Conservation (phyloP, 53 echinoderm and acorn worm genomes). For the Patiria pectinifera region DNA sequence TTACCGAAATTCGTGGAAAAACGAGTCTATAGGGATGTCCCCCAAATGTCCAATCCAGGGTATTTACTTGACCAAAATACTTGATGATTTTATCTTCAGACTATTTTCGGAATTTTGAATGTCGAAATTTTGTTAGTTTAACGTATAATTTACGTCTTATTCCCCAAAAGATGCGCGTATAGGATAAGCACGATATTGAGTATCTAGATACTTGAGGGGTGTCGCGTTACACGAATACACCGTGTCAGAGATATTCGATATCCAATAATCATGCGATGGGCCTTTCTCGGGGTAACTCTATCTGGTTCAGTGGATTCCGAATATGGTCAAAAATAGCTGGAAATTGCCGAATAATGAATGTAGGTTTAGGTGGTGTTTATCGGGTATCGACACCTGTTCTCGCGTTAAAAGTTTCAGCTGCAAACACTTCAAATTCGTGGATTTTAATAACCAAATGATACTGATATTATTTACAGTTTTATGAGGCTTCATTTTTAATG, state of each 20-base stretch:
- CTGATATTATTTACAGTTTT: background rate
- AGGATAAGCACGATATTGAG: background rate
- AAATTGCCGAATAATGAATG: background rate
- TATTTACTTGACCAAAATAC: too few relatives aligned
- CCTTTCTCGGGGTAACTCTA: background rate
- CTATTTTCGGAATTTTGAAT: too few relatives aligned
- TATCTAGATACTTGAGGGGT: background rate
- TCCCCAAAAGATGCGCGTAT: background rate
- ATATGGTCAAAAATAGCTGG: background rate
- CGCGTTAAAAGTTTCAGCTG: background rate
- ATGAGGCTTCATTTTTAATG: background rate
- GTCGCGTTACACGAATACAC: conserved; percentile 4
- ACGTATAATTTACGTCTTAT: background rate
- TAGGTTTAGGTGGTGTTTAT: background rate
- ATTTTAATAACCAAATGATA: background rate
- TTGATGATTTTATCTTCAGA: too few relatives aligned
- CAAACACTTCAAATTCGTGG: background rate
- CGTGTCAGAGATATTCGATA: background rate
- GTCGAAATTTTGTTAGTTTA: too few relatives aligned
- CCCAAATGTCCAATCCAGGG: too few relatives aligned
- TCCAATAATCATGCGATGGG: conserved; percentile 16
- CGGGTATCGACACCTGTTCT: background rate
- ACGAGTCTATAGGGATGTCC: too few relatives aligned
- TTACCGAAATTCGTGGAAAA: too few relatives aligned
- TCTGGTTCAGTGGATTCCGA: conserved; percentile 16